phyloP scores from a whole-genome alignment of 2,888 invertebrate species.

The Erynnis tages region DNA sequence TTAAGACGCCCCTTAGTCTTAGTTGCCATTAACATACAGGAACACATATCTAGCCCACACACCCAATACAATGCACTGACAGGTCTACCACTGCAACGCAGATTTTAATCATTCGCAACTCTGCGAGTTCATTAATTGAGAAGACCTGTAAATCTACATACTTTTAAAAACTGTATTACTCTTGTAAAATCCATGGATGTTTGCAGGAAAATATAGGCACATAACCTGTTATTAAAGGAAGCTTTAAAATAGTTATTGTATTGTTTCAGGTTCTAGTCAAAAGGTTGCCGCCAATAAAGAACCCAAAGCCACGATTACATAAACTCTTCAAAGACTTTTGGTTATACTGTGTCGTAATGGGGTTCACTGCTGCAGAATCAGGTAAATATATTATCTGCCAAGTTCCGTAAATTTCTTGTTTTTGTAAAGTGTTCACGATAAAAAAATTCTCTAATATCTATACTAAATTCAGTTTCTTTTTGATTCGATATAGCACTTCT shows the following conservation, averaged over 20 bases:
- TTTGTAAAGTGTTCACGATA: slow-evolving; percentile 39
- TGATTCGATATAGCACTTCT: slow-evolving; percentile 38
- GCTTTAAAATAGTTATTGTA: neutral
- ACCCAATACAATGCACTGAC: no score
- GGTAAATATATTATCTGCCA: slow-evolving; percentile 56
- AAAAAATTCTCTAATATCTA: slow-evolving; percentile 36
- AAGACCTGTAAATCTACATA: no score
- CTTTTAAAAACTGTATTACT: no score
- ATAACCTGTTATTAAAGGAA: neutral
- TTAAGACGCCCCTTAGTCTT: no score
- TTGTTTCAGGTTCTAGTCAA: slow-evolving; percentile 85
- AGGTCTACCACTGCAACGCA: no score
- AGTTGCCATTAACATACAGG: no score
- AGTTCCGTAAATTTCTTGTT: slow-evolving; percentile 5
- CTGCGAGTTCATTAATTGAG: no score
- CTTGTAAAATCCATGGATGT: no score
- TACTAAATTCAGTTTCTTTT: slow-evolving; percentile 35
- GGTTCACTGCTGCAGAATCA: slow-evolving; percentile 93
- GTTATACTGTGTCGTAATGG: slow-evolving; percentile 99
- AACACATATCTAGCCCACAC: no score
- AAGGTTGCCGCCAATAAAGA: slow-evolving; percentile 93
- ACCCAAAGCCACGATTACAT: slow-evolving; percentile 94
- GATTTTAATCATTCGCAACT: neutral
- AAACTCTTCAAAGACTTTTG: slow-evolving; percentile 99
- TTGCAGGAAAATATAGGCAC: no score